Evolutionary conservation across 1,140 invertebrate genomes (phyloP).

Genomic region (Pseudoatta argentina): DNA sequence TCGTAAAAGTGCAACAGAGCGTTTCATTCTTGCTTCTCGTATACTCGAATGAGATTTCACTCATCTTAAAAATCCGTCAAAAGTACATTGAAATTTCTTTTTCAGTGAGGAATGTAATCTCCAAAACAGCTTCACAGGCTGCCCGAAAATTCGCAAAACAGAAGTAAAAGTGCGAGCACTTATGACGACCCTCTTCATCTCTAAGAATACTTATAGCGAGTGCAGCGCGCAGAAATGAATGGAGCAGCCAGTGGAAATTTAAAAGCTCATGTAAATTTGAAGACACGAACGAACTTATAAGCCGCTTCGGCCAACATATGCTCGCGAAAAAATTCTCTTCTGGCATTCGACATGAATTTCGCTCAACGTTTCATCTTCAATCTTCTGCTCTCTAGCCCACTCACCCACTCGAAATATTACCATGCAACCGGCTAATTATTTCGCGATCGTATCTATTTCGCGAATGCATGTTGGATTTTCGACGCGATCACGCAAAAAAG

Average conservation of each 20-base stretch:
- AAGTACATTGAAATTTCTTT: conserved; percentile 20
- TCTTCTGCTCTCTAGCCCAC: neutral
- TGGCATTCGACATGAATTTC: conserved; percentile 24
- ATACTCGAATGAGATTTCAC: neutral
- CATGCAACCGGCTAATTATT: conserved; percentile 27
- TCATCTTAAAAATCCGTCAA: conserved; percentile 10
- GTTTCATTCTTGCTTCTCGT: neutral
- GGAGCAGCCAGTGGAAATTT: conserved; percentile 58
- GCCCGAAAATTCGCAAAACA: conserved; percentile 16
- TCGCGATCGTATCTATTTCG: conserved; percentile 7
- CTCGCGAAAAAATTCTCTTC: conserved; percentile 25
- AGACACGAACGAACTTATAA: conserved; percentile 45
- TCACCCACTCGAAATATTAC: neutral
- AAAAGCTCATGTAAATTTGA: conserved; percentile 66
- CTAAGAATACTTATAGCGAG: conserved; percentile 53
- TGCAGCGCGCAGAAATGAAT: conserved; percentile 15
- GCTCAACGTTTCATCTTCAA: conserved; percentile 18
- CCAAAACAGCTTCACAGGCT: conserved; percentile 1
- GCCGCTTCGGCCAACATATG: conserved; percentile 23
- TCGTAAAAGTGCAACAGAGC: neutral
- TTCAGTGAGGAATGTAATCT: conserved; percentile 26
- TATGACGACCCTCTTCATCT: conserved; percentile 24
- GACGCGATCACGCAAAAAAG: conserved; percentile 9
- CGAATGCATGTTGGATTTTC: conserved; percentile 16
- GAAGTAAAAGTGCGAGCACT: conserved; percentile 20